Conservation (phyloP, 2,113 vertebrate genomes). For the Catharus bicknelli region DNA sequence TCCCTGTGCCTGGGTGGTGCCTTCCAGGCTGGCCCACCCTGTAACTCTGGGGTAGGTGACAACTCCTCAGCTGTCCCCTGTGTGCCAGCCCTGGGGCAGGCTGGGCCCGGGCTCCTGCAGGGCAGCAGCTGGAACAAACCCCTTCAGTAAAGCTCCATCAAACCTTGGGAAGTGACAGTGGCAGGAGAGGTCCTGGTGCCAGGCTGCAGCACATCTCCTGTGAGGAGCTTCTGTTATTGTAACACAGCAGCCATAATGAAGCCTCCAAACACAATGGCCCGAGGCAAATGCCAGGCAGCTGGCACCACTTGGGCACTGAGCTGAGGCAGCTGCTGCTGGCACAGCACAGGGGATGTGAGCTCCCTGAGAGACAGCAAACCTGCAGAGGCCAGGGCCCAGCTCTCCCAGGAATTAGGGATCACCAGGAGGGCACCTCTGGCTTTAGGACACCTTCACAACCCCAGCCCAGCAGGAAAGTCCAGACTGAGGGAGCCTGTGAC, state of each 20-base stretch:
- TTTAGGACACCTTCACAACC: neutral
- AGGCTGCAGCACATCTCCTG: neutral
- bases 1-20: neutral
- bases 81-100: neutral
- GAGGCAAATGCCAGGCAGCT: neutral
- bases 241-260: neutral
- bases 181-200: neutral
- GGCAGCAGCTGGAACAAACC: neutral
- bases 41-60: neutral
- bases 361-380: neutral
- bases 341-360: neutral
- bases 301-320: neutral
- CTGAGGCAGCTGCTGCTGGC: conserved; percentile 40
- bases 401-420: neutral
- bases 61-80: neutral
- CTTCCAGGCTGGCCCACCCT: neutral
- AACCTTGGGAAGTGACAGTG: neutral
- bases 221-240: neutral
- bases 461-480: neutral
- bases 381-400: neutral
- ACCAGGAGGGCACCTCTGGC: neutral
- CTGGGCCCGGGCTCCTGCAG: neutral
- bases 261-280: neutral
- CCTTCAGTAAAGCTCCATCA: neutral
- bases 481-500: neutral